Evolutionary conservation across 2,797 vertebrate species (phyloP).

Genomic region (Smutsia gigantea): DNA sequence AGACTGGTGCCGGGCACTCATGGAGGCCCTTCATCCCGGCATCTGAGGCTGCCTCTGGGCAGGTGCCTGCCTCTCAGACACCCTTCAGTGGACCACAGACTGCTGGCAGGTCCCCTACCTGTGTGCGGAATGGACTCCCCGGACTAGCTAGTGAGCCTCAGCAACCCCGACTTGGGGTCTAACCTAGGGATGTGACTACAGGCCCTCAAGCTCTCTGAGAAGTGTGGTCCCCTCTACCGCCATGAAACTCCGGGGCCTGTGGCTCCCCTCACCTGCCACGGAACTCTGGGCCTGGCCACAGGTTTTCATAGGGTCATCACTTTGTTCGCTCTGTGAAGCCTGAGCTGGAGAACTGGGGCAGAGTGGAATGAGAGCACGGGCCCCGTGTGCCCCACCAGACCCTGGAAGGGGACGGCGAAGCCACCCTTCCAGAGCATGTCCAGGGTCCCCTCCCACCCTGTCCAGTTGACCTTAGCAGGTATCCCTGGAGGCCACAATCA

Average conservation of each 20-base stretch:
- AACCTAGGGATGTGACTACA: background rate
- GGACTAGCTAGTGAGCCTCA: background rate
- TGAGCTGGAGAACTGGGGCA: background rate
- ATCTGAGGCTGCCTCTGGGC: accelerated
- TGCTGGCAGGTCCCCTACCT: background rate
- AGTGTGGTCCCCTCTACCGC: accelerated
- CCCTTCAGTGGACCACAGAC: accelerated
- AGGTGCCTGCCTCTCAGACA: background rate
- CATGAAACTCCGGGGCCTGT: accelerated
- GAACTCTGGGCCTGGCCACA: background rate
- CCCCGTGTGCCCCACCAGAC: background rate
- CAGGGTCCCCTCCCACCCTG: background rate
- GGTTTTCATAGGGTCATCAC: background rate
- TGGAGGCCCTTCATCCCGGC: accelerated
- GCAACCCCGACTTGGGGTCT: background rate
- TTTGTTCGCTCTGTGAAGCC: background rate
- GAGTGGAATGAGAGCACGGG: background rate
- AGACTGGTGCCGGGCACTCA: background rate
- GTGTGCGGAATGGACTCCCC: background rate
- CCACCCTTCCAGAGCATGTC: background rate
- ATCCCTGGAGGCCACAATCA: background rate
- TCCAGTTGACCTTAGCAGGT: background rate
- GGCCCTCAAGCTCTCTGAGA: background rate
- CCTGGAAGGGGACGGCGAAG: background rate
- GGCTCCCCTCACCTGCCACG: accelerated